These are phyloP conservation scores for Clistopyga incitator DNA, from an alignment of 2,888 invertebrate genomes.

Conservation along the genomic window DNA sequence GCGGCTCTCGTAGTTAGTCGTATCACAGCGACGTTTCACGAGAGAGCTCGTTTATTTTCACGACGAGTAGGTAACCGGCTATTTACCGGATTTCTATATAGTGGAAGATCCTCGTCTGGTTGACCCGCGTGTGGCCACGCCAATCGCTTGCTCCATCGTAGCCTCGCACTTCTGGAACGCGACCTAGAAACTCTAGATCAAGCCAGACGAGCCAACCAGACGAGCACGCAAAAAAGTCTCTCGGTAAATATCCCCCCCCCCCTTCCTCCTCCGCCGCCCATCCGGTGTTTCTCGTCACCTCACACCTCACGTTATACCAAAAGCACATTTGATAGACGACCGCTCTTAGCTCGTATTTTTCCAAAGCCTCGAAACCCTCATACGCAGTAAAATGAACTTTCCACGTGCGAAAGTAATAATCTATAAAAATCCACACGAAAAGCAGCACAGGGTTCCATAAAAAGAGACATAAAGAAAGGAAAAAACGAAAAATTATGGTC, in stretches of 20 bases:
- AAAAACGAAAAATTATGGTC: not conserved
- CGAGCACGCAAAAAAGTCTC: conserved; percentile 9
- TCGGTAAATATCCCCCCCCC: conserved; percentile 33
- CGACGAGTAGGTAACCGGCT: conserved; percentile 3
- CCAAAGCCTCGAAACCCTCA: not conserved
- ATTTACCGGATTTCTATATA: conserved; percentile 22
- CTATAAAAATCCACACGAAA: not conserved
- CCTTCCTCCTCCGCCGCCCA: not conserved
- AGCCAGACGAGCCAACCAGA: conserved; percentile 33
- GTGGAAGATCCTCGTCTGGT: conserved; percentile 13
- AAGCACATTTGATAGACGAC: conserved; percentile 50
- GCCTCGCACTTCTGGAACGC: conserved; percentile 6
- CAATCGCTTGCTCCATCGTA: not conserved
- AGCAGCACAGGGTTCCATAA: not conserved
- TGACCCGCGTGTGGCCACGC: not conserved
- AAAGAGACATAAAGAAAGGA: not conserved
- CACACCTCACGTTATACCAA: conserved; percentile 2
- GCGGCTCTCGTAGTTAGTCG: not conserved
- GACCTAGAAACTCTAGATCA: conserved; percentile 59
- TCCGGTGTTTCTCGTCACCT: conserved; percentile 20
- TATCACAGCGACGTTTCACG: not conserved
- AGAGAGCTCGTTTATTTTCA: conserved; percentile 37
- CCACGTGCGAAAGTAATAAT: not conserved
- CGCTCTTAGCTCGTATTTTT: conserved; percentile 22
- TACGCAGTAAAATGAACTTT: not conserved